Evolutionary conservation across 2,113 vertebrate genomes (phyloP).

Genomic region (Eretmochelys imbricata): DNA sequence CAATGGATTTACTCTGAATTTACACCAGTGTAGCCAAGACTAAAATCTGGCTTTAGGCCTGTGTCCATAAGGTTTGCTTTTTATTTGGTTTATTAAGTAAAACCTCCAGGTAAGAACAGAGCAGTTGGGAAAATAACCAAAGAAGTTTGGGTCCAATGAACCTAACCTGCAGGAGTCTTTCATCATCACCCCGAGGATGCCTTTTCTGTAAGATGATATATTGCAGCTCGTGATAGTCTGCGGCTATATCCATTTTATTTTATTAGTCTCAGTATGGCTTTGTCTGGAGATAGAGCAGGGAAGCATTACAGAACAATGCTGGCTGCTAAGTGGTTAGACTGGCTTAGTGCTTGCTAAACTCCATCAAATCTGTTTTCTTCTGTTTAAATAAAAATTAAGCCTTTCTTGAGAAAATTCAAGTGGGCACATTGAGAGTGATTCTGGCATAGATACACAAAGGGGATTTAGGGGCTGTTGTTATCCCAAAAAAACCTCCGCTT

Average conservation of each 20-base stretch:
- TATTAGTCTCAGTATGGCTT: background rate
- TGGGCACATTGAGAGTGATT: background rate
- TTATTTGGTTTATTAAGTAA: background rate
- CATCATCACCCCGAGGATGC: background rate
- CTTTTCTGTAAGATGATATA: background rate
- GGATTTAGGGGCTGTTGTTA: background rate
- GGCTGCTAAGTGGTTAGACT: background rate
- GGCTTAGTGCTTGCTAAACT: background rate
- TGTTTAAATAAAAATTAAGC: background rate
- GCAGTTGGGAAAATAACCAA: background rate
- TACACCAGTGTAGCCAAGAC: background rate
- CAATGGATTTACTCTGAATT: background rate
- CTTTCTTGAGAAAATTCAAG: background rate
- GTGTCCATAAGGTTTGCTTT: rapidly evolving
- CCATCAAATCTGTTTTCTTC: background rate
- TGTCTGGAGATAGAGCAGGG: background rate
- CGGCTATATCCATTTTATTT: background rate
- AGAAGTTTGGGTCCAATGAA: background rate
- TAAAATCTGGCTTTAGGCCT: background rate
- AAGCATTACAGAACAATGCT: background rate
- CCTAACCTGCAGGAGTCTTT: background rate
- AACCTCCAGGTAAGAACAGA: background rate
- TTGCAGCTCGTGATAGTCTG: background rate
- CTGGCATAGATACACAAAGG: background rate
- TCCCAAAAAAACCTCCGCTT: no score